Base-by-base conservation (phyloP, 2,888 invertebrate species). In the Camponotus fellah region DNA sequence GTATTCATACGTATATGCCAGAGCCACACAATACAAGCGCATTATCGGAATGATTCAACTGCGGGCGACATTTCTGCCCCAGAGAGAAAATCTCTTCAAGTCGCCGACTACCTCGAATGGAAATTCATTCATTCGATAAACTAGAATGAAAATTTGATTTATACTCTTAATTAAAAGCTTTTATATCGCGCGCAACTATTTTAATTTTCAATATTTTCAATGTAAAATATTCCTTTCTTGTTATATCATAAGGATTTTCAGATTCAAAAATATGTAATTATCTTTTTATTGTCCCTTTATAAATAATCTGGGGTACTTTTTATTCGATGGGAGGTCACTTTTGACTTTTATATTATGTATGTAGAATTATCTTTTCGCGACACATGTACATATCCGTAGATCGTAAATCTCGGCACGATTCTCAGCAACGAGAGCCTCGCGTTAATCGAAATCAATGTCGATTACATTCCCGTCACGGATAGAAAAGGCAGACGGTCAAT, bases 31-130 rank as follows among this genome's bases (percentile, higher is more conserved):
- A 68, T 60, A 71, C 60, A 46, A 62, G 69, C 46, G 60, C 71
- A 79, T 58, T 79, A 60, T 62, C 79, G 79, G 66, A 71, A 79
- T 71, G 60, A 71, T 79, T 69, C 60, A 62, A 79, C 58, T 46
- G 79, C 60, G 71, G 32, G 26, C 60, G 71, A 79, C 71, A 46
- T 69, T 60, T 69, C 79, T 79, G 46, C 69, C 71, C 9, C 37
- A 60, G 17, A 43, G 71, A 34, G 60, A 58, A 69, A 79, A 79
- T 71, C 79, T 60, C 71, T 79, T 69, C 79, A 26, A 60, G 46
- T 37, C 56, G 77, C 14, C 53, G 10, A n/a, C n/a, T 37, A 68
- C n/a, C 66, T 76, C 80, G 68, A 37, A 17, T 26, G 12, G 6
- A 80, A 66, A 26, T 26, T 26, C 26, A 26, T 60, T 34, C 32